Evolutionary conservation across 2,888 invertebrate species (phyloP), one percentile per base, ranked within the genome.

Genomic region (Drosophila sordidula): DNA sequence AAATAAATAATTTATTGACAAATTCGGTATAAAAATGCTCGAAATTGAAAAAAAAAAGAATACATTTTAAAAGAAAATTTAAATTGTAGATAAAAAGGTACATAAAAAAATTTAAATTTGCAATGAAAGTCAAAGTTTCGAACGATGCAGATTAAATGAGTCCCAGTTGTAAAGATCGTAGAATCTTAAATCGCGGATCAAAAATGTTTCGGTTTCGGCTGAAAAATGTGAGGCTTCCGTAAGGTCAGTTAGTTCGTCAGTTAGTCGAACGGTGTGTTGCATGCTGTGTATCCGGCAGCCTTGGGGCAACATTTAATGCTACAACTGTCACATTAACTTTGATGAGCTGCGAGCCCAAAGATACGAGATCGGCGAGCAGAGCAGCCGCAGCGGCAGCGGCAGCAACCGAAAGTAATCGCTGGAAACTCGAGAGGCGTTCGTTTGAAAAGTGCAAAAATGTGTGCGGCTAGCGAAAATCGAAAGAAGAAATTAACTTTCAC

Each of bases 271-370:
- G 51, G 50, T 57, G 9, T 49, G 32, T 42, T 38, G 11, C 46
- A 32, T 32, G 42, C 16, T 51, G 63, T 62, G 73, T 54, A 75
- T 75, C 75, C 75, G 75, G 78, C 62, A 70, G 47, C 34, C 67
- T 68, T 22, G 50, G 34, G 66, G 70, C 52, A 52, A 49, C 69
- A 69, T 68, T 56, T 44, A 57, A 72, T 71, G 64, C 78, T 66
- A 85, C 81, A 85, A 87, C 85, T 82, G 81, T 87, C 88, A 87
- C 81, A 82, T 82, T 87, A 85, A 82, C 71, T 70, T 78, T 85
- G 88, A 82, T 87, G 85, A 84, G 85, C 72, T 80, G 80, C 79
- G 80, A 79, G 75, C 52, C 61, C 55, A 52, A 50, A 56, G 52
- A 63, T 56, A 58, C 41, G 61, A 45, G 74, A 64, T 55, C 32